These are phyloP conservation scores for Amphimallon solstitiale DNA, from an alignment of 2,888 invertebrate genomes.

Conservation along the genomic window DNA sequence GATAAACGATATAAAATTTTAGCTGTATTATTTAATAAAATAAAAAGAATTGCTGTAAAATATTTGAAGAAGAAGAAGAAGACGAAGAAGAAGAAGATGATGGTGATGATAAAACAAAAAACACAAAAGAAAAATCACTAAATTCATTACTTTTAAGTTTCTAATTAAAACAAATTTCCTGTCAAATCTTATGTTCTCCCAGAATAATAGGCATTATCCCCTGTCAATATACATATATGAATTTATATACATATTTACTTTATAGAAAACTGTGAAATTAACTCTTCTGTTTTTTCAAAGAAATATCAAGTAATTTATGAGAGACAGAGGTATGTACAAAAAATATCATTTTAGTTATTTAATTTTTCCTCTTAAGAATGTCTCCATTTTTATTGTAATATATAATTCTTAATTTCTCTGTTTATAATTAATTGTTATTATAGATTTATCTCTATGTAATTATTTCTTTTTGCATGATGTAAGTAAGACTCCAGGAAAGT, in stretches of 20 bases:
- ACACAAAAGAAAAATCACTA: background rate
- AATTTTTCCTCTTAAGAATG: conserved; percentile 11
- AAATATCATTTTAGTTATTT: conserved; percentile 27
- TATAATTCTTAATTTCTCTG: conserved; percentile 10
- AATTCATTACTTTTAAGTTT: too few species aligned
- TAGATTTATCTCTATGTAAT: conserved; percentile 1
- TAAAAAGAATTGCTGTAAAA: conserved; percentile 47
- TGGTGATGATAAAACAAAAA: too few species aligned
- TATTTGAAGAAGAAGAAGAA: conserved; percentile 37
- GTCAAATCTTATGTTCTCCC: background rate
- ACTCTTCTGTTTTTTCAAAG: background rate
- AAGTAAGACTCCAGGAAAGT: too few species aligned
- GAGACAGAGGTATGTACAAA: conserved; percentile 20
- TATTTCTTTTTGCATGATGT: conserved; percentile 1
- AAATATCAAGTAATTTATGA: background rate
- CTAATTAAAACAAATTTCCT: too few species aligned
- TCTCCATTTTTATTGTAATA: background rate
- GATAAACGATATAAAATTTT: conserved; percentile 55
- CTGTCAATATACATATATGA: too few species aligned
- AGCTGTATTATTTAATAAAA: conserved; percentile 59
- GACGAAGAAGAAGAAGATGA: conserved; percentile 26
- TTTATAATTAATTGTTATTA: conserved; percentile 5
- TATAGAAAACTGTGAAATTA: too few species aligned
- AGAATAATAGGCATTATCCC: too few species aligned
- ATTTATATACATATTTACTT: too few species aligned